These are phyloP conservation scores for Coptodon bakossiorum DNA, from an alignment of 2,113 vertebrate genomes.

Conservation along the genomic window DNA sequence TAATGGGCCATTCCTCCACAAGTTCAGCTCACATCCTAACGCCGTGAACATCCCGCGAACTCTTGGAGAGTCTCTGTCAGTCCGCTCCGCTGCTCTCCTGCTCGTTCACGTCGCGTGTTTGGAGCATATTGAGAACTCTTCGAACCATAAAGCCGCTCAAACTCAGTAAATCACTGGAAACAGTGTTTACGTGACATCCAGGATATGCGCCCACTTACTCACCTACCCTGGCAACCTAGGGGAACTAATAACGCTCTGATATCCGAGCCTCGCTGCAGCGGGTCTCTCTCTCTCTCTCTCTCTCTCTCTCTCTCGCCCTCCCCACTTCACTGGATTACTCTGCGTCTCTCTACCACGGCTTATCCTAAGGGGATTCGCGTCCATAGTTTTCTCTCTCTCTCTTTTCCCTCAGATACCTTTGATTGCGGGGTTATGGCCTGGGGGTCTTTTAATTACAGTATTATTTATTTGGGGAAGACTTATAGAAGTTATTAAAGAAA, in stretches of 20 bases:
- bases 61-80: background rate
- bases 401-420: background rate
- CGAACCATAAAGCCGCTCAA: background rate
- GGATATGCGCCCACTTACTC: background rate
- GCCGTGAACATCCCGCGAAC: background rate
- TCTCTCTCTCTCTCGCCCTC: background rate
- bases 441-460: slow-evolving; percentile 34
- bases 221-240: background rate
- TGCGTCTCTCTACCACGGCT: slow-evolving; percentile 4
- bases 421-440: slow-evolving; percentile 40
- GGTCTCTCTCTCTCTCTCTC: background rate
- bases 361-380: background rate
- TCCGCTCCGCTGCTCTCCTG: background rate
- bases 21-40: slow-evolving; percentile 28
- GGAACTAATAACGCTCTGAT: slow-evolving; percentile 24
- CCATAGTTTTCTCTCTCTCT: background rate
- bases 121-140: background rate
- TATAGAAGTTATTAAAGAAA: background rate
- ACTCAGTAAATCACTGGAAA: background rate
- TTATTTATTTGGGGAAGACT: slow-evolving; percentile 2
- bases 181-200: slow-evolving; percentile 3
- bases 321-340: slow-evolving; percentile 38
- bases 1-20: slow-evolving; percentile 61
- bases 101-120: background rate
- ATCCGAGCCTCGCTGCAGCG: background rate